Evolutionary conservation across 2,113 vertebrate species (phyloP), one percentile per base, ranked within the genome.

Genomic region (Nerophis lumbriciformis): DNA sequence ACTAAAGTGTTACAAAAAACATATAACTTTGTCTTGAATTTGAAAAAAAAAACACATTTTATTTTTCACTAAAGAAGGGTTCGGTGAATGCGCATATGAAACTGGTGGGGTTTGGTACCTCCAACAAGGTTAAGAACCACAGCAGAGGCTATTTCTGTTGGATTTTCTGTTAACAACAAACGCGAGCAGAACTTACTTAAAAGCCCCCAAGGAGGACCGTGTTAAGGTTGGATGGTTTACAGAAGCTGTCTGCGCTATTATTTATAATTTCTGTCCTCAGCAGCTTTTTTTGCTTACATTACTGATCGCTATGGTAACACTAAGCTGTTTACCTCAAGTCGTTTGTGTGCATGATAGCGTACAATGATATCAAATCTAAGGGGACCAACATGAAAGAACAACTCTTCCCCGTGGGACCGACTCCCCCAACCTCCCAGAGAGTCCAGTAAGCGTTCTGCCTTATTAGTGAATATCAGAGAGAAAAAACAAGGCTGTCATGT

Each of bases 381-480:
- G 86, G 86, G 88, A 92, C 81, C 64, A 68, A 87, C 84, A 90
- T 89, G 87, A 90, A 87, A 88, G 89, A 89, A 88, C 83, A 87
- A 84, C 71, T 75, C 77, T 61, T 78, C 81, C 89, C 83, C 80
- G 57, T 72, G 85, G 88, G 87, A 84, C 71, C 59, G 45, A 75
- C 75, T 74, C 80, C 74, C 66, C 75, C 77, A 79, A 28, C 85
- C 79, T 84, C 76, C 53, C 66, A 1, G 48, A 63, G 74, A 87
- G 83, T 84, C 83, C 79, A 86, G 76, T 81, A 81, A 85, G 79
- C 81, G 80, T 68, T 76, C 80, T 84, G 80, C 83, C 85, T 82
- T 83, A 88, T 87, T 88, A 85, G 87, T 86, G 84, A 89, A 87
- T 89, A 89, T 87, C 83, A 83, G 76, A 82, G 77, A 81, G 83